phyloP scores from a whole-genome alignment of 2,113 vertebrate species.

The Marcusenius ussheri region DNA sequence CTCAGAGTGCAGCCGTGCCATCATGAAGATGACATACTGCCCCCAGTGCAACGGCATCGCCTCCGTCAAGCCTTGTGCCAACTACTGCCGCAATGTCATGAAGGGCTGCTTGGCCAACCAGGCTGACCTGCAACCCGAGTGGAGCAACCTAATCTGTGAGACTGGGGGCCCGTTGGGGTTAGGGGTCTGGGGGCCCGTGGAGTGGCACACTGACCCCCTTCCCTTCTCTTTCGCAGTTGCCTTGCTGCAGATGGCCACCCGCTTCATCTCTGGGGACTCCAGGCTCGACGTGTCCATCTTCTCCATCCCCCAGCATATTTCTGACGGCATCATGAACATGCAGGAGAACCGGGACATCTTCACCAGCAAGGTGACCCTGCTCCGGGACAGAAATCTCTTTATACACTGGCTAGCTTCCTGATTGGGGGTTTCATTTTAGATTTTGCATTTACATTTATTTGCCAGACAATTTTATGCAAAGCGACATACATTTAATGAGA shows the following conservation, averaged over 20 bases:
- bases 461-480: not conserved
- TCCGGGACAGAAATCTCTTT: not conserved
- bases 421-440: not conserved
- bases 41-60: constrained; percentile 75
- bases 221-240: constrained; percentile 52
- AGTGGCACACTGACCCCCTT: not conserved
- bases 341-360: constrained; percentile 74
- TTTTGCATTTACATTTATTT: not conserved
- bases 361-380: constrained; percentile 65
- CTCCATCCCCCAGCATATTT: constrained; percentile 70
- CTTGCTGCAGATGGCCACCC: constrained; percentile 74
- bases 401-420: not conserved
- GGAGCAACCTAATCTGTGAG: constrained; percentile 86
- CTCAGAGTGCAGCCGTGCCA: constrained; percentile 69
- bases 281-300: constrained; percentile 74
- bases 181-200: not conserved
- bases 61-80: constrained; percentile 70
- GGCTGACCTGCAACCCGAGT: constrained; percentile 81
- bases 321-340: constrained; percentile 71
- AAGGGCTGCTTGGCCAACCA: constrained; percentile 95
- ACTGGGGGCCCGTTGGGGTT: not conserved
- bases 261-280: constrained; percentile 68
- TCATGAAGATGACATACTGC: constrained; percentile 89
- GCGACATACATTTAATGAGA: not conserved
- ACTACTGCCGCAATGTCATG: constrained; percentile 84